Evolutionary conservation across 2,113 vertebrate species (phyloP).

Genomic region (Lagopus muta): DNA sequence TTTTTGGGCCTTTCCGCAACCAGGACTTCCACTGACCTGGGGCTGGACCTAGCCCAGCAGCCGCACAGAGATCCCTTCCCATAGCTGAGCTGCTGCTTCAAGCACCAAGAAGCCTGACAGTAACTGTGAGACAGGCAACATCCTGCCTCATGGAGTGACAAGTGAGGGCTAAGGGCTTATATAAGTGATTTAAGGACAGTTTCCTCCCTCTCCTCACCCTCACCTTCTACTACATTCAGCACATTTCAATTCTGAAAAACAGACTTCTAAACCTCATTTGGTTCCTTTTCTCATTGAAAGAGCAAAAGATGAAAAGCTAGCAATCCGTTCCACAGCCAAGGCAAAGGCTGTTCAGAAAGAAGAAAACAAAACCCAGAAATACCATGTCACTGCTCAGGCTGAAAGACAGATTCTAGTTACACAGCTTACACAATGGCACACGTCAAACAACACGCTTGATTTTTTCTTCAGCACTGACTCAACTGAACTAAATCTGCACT

Average conservation of each 20-base stretch:
- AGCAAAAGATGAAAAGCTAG: not conserved
- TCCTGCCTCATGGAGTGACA: not conserved
- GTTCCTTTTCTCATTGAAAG: not conserved
- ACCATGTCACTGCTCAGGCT: not conserved
- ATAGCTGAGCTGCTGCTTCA: not conserved
- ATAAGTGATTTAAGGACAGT: not conserved
- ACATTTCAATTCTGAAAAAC: not conserved
- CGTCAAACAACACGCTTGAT: conserved; percentile 31
- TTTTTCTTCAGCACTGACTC: conserved; percentile 32
- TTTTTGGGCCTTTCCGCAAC: conserved; percentile 37
- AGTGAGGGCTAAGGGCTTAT: not conserved
- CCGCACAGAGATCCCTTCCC: rapidly evolving
- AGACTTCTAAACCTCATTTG: not conserved
- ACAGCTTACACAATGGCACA: conserved; percentile 45
- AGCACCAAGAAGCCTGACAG: not conserved
- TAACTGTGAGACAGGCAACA: not conserved
- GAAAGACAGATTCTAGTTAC: conserved; percentile 4
- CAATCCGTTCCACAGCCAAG: not conserved
- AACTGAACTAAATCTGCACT: conserved; percentile 14
- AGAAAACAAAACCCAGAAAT: conserved; percentile 38
- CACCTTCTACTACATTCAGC: not conserved
- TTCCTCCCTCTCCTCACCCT: not conserved
- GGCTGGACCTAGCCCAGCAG: not conserved
- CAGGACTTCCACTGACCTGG: not conserved
- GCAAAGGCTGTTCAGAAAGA: not conserved